Percentiles rank a stretch among this genome's conserved stretches.
These are phyloP conservation scores for Forpus xanthops DNA, from an alignment of 2,797 vertebrate genomes.

Conservation along the genomic window DNA sequence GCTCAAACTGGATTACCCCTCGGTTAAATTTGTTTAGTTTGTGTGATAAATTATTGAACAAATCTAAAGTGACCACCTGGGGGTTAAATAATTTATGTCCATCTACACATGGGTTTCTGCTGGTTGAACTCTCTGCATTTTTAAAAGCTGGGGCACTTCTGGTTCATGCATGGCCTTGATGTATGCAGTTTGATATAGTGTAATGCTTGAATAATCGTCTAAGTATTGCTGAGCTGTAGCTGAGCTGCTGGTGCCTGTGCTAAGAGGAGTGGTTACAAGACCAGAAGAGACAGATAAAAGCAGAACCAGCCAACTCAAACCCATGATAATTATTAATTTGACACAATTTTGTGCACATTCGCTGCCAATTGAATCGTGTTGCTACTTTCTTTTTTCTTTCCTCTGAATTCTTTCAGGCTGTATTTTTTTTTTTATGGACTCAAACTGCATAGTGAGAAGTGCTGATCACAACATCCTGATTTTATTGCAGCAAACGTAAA, in stretches of 20 bases:
- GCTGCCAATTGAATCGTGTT: neutral
- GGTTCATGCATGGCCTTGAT: neutral
- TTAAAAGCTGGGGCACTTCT: neutral
- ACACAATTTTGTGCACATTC: neutral
- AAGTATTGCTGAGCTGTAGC: neutral
- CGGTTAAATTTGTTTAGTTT: neutral
- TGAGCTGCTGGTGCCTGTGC: neutral
- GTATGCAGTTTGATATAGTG: neutral
- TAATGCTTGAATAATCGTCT: neutral
- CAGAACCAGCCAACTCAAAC: neutral
- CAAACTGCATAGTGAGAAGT: neutral
- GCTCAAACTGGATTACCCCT: neutral
- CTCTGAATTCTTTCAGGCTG: neutral
- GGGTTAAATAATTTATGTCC: neutral
- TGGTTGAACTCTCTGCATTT: neutral
- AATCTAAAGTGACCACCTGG: neutral
- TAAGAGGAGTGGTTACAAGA: neutral
- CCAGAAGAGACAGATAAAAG: neutral
- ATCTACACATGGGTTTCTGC: neutral
- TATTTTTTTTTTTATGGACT: neutral
- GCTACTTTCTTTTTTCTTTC: neutral
- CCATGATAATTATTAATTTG: neutral
- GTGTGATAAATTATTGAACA: neutral
- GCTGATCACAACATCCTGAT: neutral
- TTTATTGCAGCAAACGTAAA: neutral